These are phyloP conservation scores for Hypsopygia costalis DNA, from an alignment of 2,888 invertebrate species.

Conservation along the genomic window DNA sequence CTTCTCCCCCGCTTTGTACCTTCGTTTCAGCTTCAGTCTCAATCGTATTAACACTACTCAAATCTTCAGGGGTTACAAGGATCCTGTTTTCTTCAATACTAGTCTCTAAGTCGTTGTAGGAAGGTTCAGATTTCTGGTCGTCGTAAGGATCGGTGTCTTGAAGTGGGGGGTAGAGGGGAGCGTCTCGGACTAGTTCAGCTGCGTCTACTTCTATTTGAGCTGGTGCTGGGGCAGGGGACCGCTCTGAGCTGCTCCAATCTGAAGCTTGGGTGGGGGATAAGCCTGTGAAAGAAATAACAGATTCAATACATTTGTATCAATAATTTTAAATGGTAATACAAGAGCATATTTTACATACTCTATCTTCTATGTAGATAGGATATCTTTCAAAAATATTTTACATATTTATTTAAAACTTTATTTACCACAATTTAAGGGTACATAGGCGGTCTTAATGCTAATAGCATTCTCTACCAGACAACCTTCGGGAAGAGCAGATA, in stretches of 20 bases:
- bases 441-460: too few species aligned
- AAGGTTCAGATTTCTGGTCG: conserved; percentile 20
- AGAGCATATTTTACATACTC: too few species aligned
- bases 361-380: too few species aligned
- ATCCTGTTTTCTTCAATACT: conserved; percentile 40
- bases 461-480: too few species aligned
- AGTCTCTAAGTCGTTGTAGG: conserved; percentile 39
- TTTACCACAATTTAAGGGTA: too few species aligned
- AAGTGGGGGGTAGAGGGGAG: conserved; percentile 52
- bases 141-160: conserved; percentile 25
- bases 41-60: conserved; percentile 15
- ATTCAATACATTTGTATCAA: too few species aligned
- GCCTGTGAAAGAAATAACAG: conserved; percentile 30
- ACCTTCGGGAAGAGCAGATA: too few species aligned
- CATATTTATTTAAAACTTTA: too few species aligned
- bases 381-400: too few species aligned
- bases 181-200: conserved; percentile 56
- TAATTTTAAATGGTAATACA: too few species aligned
- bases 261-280: conserved; percentile 32
- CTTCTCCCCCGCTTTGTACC: conserved; percentile 28
- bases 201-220: conserved; percentile 36
- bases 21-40: conserved; percentile 42
- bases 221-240: conserved; percentile 26
- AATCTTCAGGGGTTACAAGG: conserved; percentile 34
- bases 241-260: conserved; percentile 52